phyloP scores from a whole-genome alignment of 1,140 invertebrate genomes.

The Arctopsyche grandis region DNA sequence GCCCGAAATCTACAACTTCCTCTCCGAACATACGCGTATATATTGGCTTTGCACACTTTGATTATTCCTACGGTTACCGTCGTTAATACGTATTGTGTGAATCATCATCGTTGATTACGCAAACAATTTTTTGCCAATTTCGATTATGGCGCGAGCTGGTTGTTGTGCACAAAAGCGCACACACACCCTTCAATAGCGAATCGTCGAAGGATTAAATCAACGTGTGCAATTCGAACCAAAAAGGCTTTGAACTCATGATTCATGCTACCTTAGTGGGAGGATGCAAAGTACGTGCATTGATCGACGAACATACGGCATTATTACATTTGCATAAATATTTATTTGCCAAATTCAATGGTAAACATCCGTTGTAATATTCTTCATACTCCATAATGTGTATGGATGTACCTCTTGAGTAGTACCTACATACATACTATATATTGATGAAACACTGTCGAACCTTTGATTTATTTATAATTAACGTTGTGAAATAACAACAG shows the following conservation, averaged over 20 bases:
- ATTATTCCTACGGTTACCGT: no score
- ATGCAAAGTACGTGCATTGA: not conserved
- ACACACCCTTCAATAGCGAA: constrained; percentile 3
- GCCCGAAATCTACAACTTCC: not conserved
- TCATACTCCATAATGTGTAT: no score
- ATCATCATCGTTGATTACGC: not conserved
- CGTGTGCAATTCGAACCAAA: not conserved
- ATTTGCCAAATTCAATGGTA: not conserved
- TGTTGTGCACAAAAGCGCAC: no score
- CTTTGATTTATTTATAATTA: not conserved
- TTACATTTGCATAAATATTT: not conserved
- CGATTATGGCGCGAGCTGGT: no score
- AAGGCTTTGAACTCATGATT: constrained; percentile 24
- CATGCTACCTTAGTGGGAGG: constrained; percentile 7
- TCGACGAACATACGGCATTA: constrained; percentile 5
- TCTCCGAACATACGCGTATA: no score
- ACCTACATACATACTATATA: no score
- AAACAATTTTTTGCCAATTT: no score
- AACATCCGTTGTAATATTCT: no score
- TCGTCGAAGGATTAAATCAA: constrained; percentile 4
- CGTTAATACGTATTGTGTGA: not conserved
- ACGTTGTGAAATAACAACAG: not conserved
- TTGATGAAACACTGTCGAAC: not conserved
- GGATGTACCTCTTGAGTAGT: no score
- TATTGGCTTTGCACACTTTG: no score